These are phyloP conservation scores for Drosophila subquinaria DNA, from an alignment of 2,888 invertebrate species.

Conservation along the genomic window DNA sequence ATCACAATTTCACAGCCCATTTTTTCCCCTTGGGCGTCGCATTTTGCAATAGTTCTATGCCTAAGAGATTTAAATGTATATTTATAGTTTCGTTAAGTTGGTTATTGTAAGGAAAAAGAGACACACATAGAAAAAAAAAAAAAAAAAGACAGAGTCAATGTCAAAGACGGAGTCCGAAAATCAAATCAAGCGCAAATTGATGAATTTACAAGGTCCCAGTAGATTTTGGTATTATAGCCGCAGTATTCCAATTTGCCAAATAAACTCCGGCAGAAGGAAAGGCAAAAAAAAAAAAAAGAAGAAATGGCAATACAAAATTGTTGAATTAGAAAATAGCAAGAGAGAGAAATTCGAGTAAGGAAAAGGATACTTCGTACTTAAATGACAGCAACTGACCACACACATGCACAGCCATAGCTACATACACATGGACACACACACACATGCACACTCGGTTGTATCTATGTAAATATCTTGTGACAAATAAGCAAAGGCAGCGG, in stretches of 20 bases:
- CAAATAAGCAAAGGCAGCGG: conserved; percentile 28
- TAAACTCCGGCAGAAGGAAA: background rate
- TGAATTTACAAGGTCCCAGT: conserved; percentile 45
- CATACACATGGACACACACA: background rate
- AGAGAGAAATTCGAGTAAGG: background rate
- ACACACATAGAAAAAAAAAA: background rate
- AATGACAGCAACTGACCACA: conserved; percentile 35
- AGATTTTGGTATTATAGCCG: conserved; percentile 43
- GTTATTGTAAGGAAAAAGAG: too few species aligned
- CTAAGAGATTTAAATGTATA: conserved; percentile 2
- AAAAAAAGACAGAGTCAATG: background rate
- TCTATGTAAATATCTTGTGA: conserved; percentile 23
- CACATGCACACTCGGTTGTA: background rate
- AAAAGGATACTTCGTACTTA: conserved; percentile 19
- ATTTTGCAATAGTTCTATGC: background rate
- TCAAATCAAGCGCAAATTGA: conserved; percentile 57
- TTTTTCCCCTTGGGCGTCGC: background rate
- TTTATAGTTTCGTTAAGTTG: background rate
- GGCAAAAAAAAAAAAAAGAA: background rate
- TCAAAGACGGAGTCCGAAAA: conserved; percentile 27
- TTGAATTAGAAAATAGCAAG: background rate
- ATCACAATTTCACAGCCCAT: background rate
- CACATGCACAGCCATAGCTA: conserved; percentile 5
- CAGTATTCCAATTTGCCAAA: conserved; percentile 38
- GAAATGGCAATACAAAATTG: conserved; percentile 8